Evolutionary conservation across 2,888 invertebrate genomes (phyloP), one percentile per base, ranked within the genome.

Genomic region (Corbicula japonica): DNA sequence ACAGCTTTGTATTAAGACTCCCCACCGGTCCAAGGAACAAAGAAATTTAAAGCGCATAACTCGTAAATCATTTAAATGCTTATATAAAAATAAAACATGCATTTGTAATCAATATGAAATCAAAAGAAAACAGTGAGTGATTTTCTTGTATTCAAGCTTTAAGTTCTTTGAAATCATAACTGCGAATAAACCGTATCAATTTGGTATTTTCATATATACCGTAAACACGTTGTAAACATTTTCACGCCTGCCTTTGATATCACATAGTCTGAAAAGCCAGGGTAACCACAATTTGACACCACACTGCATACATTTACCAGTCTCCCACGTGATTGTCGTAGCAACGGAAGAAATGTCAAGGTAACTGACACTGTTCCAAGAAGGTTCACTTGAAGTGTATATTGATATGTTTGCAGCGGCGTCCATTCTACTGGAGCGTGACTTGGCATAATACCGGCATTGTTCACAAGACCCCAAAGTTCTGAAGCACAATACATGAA

Each of bases 361-460:
- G 88, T 86, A 34, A 87, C 85, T 34, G 89, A 87, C 15, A 93
- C 89, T 4, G 93, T 89, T 6, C 94, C 94, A 70, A 89, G 89
- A 4, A 91, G 72, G 80, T 94, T 94, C 41, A 92, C 88, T 10
- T 85, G 78, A 28, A 89, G 73, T 18, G 76, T 76, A 0, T 62
- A 48, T 34, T 79, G 70, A 83, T 92, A 94, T 65, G 93, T 92
- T 1, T 90, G 87, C 1, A 89, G 71, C 0, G 86, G 76, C 12
- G 92, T 83, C 88, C 92, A 93, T 76, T 94, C 93, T 35, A 90
- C 87, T 0, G 87, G 87, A n/a, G 91, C 89, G 8, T 88, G 75
- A 15, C 80, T 61, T 0, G 89, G 89, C 50, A 84, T 68, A 0
- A 91, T 78, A 12, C 92, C 92, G 10, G 91, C 92, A 65, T 92